A percentile compares a stretch with the other conserved stretches of the same genome.
phyloP scores from a whole-genome alignment of 1,140 invertebrate species.

The Penaeus chinensis region DNA sequence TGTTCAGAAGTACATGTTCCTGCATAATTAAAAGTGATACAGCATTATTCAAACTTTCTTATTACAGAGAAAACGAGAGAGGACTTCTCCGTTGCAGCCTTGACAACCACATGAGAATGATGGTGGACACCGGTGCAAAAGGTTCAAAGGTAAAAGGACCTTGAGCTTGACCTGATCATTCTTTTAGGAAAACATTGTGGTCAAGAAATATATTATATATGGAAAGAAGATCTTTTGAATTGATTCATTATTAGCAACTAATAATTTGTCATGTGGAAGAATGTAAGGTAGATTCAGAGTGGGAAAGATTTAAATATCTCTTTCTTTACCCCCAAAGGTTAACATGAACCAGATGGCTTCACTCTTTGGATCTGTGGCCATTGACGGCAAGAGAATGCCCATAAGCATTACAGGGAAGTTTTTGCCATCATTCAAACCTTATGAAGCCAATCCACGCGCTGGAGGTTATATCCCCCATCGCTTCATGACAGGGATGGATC shows the following conservation, averaged over 20 bases:
- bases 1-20: not conserved
- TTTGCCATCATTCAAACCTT: slow-evolving; percentile 91
- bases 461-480: slow-evolving; percentile 96
- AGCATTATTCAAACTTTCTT: slow-evolving; percentile 65
- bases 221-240: too few relatives aligned
- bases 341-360: slow-evolving; percentile 84
- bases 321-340: slow-evolving; percentile 37
- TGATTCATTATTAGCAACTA: not conserved
- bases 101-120: slow-evolving; percentile 94
- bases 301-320: not conserved
- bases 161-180: too few relatives aligned
- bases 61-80: slow-evolving; percentile 68
- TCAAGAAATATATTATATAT: too few relatives aligned
- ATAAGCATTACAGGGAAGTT: slow-evolving; percentile 93
- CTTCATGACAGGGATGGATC: slow-evolving; percentile 97
- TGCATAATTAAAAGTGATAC: not conserved
- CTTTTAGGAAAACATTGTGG: too few relatives aligned
- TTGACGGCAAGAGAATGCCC: slow-evolving; percentile 97
- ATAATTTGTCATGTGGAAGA: not conserved
- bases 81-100: slow-evolving; percentile 89
- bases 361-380: slow-evolving; percentile 61
- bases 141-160: slow-evolving; percentile 84
- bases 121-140: slow-evolving; percentile 98
- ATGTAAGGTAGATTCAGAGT: not conserved
- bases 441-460: slow-evolving; percentile 89